Conservation (phyloP, 35 echinoderm and acorn worm genomes). For the Holothuria glaberrima region DNA sequence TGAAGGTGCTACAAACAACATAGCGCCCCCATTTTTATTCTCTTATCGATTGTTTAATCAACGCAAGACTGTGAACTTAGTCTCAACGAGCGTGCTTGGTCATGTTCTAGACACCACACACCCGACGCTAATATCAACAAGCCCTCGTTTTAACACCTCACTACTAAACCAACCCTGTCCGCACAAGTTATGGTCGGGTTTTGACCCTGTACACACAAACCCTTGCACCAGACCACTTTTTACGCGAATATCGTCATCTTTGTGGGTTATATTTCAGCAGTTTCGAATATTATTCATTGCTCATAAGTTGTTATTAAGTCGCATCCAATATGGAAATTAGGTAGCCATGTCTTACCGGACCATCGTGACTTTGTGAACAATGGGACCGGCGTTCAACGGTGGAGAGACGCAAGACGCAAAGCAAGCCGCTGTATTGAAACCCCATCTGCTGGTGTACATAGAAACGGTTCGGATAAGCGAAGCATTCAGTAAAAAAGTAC, state of each 20-base stretch:
- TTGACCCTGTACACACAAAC: constrained; percentile 27
- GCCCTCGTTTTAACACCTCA: constrained; percentile 22
- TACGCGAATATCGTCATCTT: not conserved
- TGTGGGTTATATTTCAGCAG: constrained; percentile 17
- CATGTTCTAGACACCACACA: not conserved
- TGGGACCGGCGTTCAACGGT: constrained; percentile 37
- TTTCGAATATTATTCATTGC: constrained; percentile 33
- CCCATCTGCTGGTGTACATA: constrained; percentile 25
- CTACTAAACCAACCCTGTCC: constrained; percentile 21
- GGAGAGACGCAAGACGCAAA: constrained; percentile 7
- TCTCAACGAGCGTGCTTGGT: not conserved
- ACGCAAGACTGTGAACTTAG: not conserved
- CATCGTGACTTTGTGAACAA: constrained; percentile 19
- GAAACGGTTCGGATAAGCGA: no score
- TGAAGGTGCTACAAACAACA: no score
- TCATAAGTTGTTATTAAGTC: constrained; percentile 20
- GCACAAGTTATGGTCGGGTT: not conserved
- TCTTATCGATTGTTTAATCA: no score
- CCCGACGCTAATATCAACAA: not conserved
- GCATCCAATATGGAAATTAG: constrained; percentile 48
- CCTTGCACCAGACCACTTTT: not conserved
- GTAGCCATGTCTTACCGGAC: constrained; percentile 27
- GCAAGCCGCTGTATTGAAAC: not conserved
- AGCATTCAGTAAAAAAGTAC: no score
- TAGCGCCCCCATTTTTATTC: no score